These are phyloP conservation scores for Sesamia inferens DNA, from an alignment of 2,888 invertebrate genomes.

Conservation along the genomic window DNA sequence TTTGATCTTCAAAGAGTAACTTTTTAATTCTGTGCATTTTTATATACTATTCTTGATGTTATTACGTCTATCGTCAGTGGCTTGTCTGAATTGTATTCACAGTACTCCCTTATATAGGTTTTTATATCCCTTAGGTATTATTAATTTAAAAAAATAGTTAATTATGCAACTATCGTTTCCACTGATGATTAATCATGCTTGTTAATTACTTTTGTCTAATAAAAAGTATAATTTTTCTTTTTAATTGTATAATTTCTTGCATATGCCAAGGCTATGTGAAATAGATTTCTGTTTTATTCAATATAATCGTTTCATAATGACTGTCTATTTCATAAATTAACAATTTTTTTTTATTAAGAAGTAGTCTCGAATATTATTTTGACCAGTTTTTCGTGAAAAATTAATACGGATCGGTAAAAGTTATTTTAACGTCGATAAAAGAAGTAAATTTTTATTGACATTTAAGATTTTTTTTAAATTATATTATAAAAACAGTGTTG, in stretches of 20 bases:
- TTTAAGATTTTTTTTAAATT: neutral
- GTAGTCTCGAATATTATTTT: neutral
- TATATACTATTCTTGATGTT: neutral
- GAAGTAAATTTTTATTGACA: neutral
- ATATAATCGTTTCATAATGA: neutral
- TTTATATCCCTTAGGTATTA: neutral
- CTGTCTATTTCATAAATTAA: neutral
- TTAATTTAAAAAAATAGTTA: constrained; percentile 7
- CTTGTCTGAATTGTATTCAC: neutral
- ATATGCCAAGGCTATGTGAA: neutral
- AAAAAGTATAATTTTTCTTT: neutral
- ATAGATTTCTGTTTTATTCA: neutral
- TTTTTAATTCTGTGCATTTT: constrained; percentile 25
- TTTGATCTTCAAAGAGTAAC: neutral
- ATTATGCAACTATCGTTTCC: constrained; percentile 11
- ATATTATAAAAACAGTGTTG: no score
- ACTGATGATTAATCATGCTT: neutral
- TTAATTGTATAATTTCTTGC: neutral
- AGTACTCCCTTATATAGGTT: constrained; percentile 12
- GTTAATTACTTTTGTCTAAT: constrained; percentile 1
- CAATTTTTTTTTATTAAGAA: no score
- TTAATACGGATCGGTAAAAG: neutral
- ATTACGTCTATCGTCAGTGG: neutral
- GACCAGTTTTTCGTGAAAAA: neutral
- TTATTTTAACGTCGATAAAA: neutral